Conservation (phyloP, 2,113 vertebrate genomes). For the Sitta europaea region DNA sequence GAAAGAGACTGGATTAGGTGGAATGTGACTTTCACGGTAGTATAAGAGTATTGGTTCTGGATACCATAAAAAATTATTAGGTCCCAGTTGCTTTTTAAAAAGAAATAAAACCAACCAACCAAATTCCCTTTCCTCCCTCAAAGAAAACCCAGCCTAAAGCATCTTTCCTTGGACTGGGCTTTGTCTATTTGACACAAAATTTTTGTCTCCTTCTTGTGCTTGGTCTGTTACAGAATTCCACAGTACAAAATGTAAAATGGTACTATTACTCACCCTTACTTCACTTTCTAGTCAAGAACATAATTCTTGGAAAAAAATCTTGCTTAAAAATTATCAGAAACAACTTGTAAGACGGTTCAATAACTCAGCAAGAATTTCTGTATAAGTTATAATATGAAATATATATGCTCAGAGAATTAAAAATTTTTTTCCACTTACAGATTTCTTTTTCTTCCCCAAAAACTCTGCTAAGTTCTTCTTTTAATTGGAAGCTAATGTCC, state of each 20-base stretch:
- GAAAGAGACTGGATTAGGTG: not conserved
- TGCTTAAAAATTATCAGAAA: not conserved
- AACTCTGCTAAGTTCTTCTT: not conserved
- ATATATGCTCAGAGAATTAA: not conserved
- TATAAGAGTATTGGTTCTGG: accelerated
- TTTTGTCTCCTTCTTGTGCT: not conserved
- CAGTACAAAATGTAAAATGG: not conserved
- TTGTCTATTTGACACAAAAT: not conserved
- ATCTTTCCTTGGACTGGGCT: not conserved
- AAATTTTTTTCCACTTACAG: not conserved
- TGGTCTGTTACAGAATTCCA: not conserved
- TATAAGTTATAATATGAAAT: not conserved
- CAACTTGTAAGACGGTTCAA: not conserved
- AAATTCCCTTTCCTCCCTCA: not conserved
- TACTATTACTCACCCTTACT: accelerated
- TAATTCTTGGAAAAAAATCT: not conserved
- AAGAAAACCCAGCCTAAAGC: not conserved
- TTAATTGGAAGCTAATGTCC: not conserved
- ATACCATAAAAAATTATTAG: not conserved
- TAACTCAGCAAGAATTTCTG: not conserved
- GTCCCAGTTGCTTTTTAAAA: not conserved
- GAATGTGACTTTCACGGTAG: not conserved
- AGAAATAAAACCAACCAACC: not conserved
- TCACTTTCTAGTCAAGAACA: not conserved
- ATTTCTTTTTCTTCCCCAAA: not conserved